These are phyloP conservation scores for Drosophila bocki DNA, from an alignment of 1,140 invertebrate species.

Conservation along the genomic window DNA sequence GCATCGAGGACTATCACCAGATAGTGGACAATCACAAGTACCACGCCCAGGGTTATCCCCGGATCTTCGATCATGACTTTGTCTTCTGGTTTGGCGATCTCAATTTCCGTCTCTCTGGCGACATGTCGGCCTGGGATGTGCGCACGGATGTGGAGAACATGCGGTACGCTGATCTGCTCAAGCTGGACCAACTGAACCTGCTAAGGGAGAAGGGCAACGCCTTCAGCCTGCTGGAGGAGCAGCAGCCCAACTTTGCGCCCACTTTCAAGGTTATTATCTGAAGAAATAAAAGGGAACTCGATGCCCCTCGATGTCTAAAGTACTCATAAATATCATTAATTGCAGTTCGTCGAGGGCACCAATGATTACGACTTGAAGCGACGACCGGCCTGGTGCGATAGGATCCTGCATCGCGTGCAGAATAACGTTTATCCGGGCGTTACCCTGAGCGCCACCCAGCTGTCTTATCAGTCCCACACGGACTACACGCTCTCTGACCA, in stretches of 20 bases:
- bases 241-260: slow-evolving; percentile 91
- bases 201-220: slow-evolving; percentile 90
- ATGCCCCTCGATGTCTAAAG: not conserved
- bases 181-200: slow-evolving; percentile 90
- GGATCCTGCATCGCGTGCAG: slow-evolving; percentile 95
- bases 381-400: slow-evolving; percentile 99
- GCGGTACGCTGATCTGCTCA: slow-evolving; percentile 88
- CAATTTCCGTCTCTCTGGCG: slow-evolving; percentile 93
- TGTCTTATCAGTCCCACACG: slow-evolving; percentile 94
- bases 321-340: not conserved
- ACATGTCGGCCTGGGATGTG: slow-evolving; percentile 90
- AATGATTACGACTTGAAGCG: slow-evolving; percentile 93
- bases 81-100: slow-evolving; percentile 98
- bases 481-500: slow-evolving; percentile 97
- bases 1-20: slow-evolving; percentile 94
- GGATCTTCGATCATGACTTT: slow-evolving; percentile 97
- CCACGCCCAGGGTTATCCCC: slow-evolving; percentile 89
- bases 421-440: slow-evolving; percentile 70
- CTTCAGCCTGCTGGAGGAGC: slow-evolving; percentile 92
- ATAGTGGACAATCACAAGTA: slow-evolving; percentile 91
- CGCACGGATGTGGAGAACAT: slow-evolving; percentile 88
- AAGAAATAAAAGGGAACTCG: not conserved
- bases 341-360: slow-evolving; percentile 88
- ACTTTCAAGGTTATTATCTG: slow-evolving; percentile 90
- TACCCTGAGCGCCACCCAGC: slow-evolving; percentile 88